Evolutionary conservation across 30 jellyfish, hydroid and myxozoan species (phyloP), one percentile per base, ranked within the genome.

Genomic region (Aurelia sp.): DNA sequence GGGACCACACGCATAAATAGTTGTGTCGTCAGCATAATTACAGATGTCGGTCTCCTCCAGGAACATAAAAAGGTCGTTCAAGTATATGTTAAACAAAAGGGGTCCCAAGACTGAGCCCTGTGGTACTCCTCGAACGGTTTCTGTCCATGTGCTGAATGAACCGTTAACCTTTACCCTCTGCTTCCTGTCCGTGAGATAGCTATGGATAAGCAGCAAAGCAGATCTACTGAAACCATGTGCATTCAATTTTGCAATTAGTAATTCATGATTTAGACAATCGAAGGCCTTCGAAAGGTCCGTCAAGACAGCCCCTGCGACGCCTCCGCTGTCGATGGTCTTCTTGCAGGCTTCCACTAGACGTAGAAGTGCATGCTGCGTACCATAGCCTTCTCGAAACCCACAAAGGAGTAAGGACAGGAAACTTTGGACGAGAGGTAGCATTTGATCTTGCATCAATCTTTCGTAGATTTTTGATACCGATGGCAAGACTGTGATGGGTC

Each of bases 101-200:
- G 88, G 93, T 38, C 93, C 88, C 44, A 84, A 35, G 72, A 74
- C 74, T 13, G 88, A 84, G 24, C 88, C 81, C 59, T 84, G 93
- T 13, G 88, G 88, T 40, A 72, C 93, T 13, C 93, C 88, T 20
- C 7, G 35, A 6, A 38, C 8, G 48, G 48, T 38, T 38, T 38
- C 48, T 38, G 83, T 30, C 83, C 52, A 61, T 60, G 80, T 27
- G 81, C 77, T 82, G 60, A 82, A 68, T 11, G 92, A 71, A 55
- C 88, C 73, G 58, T 70, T 84, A 22, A 84, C 74, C 24, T 72
- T 71, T 20, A 70, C 87, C 48, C 7, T 38, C 48, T 38, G 48
- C 48, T 38, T 38, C 8, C 8, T 38, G 48, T 38, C 48, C 7
- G 48, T 38, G 48, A 38, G 48, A 38, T 38, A 38, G 48, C 48